phyloP scores from a whole-genome alignment of 2,797 vertebrate species.

The Molossus alvarezi region DNA sequence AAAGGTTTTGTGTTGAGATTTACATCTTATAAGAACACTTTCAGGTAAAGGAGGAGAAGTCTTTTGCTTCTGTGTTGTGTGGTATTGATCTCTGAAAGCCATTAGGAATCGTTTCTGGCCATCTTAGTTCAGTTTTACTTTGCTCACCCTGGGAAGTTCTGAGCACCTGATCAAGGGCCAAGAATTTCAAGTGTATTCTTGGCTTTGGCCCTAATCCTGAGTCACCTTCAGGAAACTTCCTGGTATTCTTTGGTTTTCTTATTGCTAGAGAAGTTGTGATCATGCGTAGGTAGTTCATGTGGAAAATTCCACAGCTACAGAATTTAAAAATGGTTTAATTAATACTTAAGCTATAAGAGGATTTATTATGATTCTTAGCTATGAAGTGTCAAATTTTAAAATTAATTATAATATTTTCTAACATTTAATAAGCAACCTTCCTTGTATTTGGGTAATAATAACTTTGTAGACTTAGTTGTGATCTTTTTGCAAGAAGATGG shows the following conservation, averaged over 20 bases:
- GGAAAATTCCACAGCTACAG: conserved; percentile 77
- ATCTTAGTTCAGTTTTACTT: conserved; percentile 55
- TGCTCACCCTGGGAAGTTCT: conserved; percentile 36
- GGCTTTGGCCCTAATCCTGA: conserved; percentile 71
- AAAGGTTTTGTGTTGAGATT: conserved; percentile 42
- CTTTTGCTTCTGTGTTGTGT: conserved; percentile 25
- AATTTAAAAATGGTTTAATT: conserved; percentile 63
- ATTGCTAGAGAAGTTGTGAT: conserved; percentile 28
- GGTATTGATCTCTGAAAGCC: conserved; percentile 73
- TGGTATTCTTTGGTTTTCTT: conserved; percentile 66
- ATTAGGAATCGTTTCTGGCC: conserved; percentile 60
- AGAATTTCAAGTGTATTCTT: conserved; percentile 80
- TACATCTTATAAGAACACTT: conserved; percentile 5
- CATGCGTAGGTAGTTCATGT: conserved; percentile 36
- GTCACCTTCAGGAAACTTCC: conserved; percentile 47
- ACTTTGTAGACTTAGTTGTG: conserved; percentile 22
- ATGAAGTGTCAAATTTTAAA: conserved; percentile 54
- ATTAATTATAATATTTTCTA: background rate
- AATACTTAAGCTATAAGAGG: conserved; percentile 68
- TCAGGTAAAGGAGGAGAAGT: background rate
- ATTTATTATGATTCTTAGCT: conserved; percentile 60
- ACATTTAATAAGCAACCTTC: conserved; percentile 33
- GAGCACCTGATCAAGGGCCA: conserved; percentile 58
- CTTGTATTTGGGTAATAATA: background rate
- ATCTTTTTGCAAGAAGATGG: background rate